phyloP scores from a whole-genome alignment of 2,113 vertebrate genomes.

The Brachyhypopomus occidentalis region DNA sequence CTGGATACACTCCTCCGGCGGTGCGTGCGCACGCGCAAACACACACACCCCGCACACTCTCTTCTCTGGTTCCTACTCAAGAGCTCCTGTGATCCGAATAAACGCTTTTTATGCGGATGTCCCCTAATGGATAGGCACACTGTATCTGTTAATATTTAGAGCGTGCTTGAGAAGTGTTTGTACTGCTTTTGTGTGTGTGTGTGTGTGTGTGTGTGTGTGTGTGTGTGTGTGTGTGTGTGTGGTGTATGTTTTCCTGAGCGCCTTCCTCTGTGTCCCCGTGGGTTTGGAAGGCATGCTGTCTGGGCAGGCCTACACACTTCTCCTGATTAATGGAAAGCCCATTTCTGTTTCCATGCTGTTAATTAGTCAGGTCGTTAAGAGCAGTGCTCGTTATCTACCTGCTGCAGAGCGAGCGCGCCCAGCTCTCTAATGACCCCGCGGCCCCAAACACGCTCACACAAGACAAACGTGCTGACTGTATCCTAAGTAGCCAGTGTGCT shows the following conservation, averaged over 20 bases:
- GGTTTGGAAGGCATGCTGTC: conserved; percentile 70
- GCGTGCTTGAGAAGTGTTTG: neutral
- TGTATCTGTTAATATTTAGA: neutral
- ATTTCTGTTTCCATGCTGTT: conserved; percentile 79
- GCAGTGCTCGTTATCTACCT: conserved; percentile 74
- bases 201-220: conserved; percentile 63
- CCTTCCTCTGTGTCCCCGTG: conserved; percentile 72
- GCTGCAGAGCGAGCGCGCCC: conserved; percentile 59
- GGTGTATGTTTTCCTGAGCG: conserved; percentile 51
- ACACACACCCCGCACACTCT: conserved; percentile 61
- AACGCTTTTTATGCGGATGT: neutral
- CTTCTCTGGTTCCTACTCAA: conserved; percentile 52
- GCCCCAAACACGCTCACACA: conserved; percentile 57
- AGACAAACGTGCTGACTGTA: conserved; percentile 75
- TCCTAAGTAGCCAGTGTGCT: conserved; percentile 70
- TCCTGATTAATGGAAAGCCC: conserved; percentile 79
- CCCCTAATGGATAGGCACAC: neutral
- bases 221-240: conserved; percentile 49
- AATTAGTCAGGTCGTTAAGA: conserved; percentile 79
- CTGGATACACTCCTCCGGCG: conserved; percentile 30
- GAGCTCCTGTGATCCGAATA: conserved; percentile 3
- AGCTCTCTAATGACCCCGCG: conserved; percentile 63
- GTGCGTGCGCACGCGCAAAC: conserved; percentile 59
- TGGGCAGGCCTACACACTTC: conserved; percentile 77
- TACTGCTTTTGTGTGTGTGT: conserved; percentile 3